phyloP scores from a whole-genome alignment of 2,113 vertebrate genomes.

The Callaeas wilsoni region DNA sequence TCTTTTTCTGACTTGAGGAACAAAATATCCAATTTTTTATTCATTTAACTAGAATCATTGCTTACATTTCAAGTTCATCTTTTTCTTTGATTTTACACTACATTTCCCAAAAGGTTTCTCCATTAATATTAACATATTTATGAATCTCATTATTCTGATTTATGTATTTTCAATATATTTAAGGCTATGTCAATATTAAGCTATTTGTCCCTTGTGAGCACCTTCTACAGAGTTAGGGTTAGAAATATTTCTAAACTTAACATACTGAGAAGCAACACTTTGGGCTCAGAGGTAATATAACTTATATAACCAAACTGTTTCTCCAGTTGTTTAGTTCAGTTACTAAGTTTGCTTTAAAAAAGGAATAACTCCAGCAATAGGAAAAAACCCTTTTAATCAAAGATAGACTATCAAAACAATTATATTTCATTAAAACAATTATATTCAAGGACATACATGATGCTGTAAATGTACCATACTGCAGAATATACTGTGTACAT shows the following conservation, averaged over 20 bases:
- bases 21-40: constrained; percentile 54
- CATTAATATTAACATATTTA: constrained; percentile 73
- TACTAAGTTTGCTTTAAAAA: not conserved
- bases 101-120: constrained; percentile 61
- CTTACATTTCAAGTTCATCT: constrained; percentile 51
- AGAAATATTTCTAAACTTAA: constrained; percentile 55
- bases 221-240: constrained; percentile 59
- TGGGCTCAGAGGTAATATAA: not conserved
- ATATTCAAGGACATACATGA: not conserved
- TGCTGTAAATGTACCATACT: not conserved
- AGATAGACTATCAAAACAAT: not conserved
- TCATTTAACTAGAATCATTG: constrained; percentile 39
- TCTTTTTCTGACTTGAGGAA: constrained; percentile 30
- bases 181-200: constrained; percentile 72
- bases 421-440: not conserved
- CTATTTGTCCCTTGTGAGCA: constrained; percentile 66
- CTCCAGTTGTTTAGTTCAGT: not conserved
- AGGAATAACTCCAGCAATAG: not conserved
- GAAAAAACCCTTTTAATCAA: not conserved
- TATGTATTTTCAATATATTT: constrained; percentile 72
- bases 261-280: not conserved
- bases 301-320: constrained; percentile 2
- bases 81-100: constrained; percentile 71
- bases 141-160: constrained; percentile 74
- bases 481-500: too few species aligned